A percentile compares a stretch with the other conserved stretches of the same genome.
Evolutionary conservation across 2,113 vertebrate genomes (phyloP).

Genomic region (Bos indicus): DNA sequence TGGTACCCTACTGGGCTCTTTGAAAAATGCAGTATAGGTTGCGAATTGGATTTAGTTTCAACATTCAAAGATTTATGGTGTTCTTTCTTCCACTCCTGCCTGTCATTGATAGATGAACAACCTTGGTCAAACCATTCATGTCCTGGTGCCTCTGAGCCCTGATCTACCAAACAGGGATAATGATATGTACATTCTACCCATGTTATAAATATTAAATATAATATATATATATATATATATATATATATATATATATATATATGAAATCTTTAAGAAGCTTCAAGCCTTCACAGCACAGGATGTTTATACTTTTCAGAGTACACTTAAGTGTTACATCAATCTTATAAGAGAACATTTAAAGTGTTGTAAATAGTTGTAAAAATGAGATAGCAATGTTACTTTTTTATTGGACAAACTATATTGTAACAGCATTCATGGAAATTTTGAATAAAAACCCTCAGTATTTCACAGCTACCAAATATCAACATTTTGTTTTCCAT

Average conservation of each 20-base stretch:
- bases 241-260: neutral
- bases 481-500: neutral
- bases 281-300: conserved; percentile 19
- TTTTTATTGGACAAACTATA: neutral
- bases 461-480: neutral
- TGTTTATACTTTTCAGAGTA: conserved; percentile 33
- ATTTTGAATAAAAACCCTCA: neutral
- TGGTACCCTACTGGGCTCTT: neutral
- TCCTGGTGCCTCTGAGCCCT: conserved; percentile 16
- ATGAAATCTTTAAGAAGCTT: conserved; percentile 37
- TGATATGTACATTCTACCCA: neutral
- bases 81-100: neutral
- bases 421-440: neutral
- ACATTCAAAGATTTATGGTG: neutral
- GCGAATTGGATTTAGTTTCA: neutral
- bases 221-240: neutral
- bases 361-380: neutral
- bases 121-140: conserved; percentile 28
- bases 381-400: neutral
- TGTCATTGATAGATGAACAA: conserved; percentile 44
- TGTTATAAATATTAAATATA: conserved; percentile 59
- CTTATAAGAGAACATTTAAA: neutral
- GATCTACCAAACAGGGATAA: conserved; percentile 48
- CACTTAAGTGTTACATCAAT: neutral
- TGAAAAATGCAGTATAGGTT: neutral